A percentile compares a stretch with the other conserved stretches of the same genome.
Evolutionary conservation across 2,888 invertebrate species (phyloP).

Genomic region (Buathra laborator): DNA sequence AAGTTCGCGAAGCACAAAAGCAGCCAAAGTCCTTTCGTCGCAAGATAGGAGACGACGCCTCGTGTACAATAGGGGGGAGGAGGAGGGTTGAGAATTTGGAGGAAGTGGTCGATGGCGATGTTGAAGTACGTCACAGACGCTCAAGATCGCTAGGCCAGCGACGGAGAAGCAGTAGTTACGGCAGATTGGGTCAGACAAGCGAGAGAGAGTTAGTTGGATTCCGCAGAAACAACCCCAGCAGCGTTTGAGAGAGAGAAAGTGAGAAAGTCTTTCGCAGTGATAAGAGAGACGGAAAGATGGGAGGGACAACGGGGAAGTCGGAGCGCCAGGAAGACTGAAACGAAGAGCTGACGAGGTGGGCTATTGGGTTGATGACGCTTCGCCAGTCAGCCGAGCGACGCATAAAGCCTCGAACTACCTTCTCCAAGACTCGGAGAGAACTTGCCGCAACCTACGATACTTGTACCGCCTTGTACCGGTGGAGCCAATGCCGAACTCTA

Average conservation of each 20-base stretch:
- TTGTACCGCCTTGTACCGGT: constrained; percentile 8
- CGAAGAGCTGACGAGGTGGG: constrained; percentile 4
- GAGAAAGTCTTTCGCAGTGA: constrained; percentile 6
- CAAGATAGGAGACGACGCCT: constrained; percentile 3
- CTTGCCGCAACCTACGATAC: constrained; percentile 31
- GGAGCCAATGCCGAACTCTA: background rate
- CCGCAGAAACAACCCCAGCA: no score
- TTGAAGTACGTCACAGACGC: constrained; percentile 18
- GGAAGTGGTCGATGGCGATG: constrained; percentile 29
- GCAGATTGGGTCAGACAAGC: constrained; percentile 14
- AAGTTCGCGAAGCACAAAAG: constrained; percentile 12
- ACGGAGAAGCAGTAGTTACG: constrained; percentile 32
- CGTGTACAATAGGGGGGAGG: background rate
- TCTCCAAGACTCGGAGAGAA: background rate
- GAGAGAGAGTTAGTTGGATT: background rate
- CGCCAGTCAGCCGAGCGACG: constrained; percentile 24
- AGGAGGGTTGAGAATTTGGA: background rate
- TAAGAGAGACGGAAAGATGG: background rate
- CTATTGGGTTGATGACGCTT: constrained; percentile 48
- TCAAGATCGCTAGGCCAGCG: constrained; percentile 10
- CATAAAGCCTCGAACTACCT: constrained; percentile 58
- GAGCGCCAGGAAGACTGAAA: background rate
- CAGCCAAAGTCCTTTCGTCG: constrained; percentile 3
- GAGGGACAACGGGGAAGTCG: background rate
- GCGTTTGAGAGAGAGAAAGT: background rate